These are phyloP conservation scores for Apamea epomidion DNA, from an alignment of 2,888 invertebrate genomes.

Conservation along the genomic window DNA sequence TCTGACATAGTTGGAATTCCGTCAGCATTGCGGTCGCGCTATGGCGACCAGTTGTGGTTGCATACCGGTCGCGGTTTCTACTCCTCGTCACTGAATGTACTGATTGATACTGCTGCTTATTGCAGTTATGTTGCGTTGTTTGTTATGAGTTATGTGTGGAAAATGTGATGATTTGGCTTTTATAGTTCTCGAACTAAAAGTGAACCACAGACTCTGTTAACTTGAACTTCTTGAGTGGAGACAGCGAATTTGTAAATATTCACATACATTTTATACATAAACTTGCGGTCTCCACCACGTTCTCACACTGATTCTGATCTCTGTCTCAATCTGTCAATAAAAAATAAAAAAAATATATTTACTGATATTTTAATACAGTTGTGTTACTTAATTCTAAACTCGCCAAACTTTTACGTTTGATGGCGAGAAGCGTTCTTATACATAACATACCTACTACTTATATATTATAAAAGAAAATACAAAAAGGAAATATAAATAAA, in stretches of 20 bases:
- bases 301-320: no score
- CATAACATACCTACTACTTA: no score
- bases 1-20: conserved; percentile 56
- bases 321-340: no score
- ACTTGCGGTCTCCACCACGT: not conserved
- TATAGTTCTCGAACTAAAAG: not conserved
- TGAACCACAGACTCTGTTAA: not conserved
- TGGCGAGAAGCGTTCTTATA: no score
- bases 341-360: no score
- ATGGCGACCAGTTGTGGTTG: conserved; percentile 47
- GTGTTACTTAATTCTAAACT: no score
- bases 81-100: conserved; percentile 23
- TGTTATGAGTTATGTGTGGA: not conserved
- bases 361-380: no score
- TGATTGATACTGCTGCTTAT: conserved; percentile 45
- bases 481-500: no score
- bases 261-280: not conserved
- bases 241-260: no score
- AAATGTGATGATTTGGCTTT: not conserved
- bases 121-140: not conserved
- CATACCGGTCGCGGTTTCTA: conserved; percentile 54
- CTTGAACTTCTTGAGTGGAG: not conserved
- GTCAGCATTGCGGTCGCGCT: conserved; percentile 38
- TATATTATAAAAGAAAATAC: no score
- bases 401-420: no score